Base-by-base conservation (phyloP, 2,888 invertebrate genomes). In the Leucophora obtusa region DNA sequence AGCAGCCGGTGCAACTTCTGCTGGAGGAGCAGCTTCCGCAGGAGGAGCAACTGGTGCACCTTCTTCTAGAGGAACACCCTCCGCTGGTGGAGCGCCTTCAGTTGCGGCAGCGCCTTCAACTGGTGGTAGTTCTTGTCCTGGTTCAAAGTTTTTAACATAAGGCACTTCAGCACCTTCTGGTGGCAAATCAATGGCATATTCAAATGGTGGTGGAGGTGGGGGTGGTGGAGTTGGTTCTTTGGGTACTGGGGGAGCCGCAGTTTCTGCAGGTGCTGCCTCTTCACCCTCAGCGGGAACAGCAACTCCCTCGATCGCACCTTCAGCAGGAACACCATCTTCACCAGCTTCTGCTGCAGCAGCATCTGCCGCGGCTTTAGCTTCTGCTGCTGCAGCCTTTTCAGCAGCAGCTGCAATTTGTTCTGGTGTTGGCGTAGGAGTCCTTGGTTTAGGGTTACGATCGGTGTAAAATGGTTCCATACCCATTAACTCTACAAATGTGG, bases 401-500 rank as follows among this genome's bases (percentile, higher is more conserved):
- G 72, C 82, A 21, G 79, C 82, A 1, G 81, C 84, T 24, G 90
- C 89, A 15, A 86, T 78, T 83, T 85, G 89, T 83, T 88, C 89
- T 74, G 90, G 88, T 79, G 89, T 89, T 35, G 90, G 88, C 84
- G 88, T 88, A 3, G 91, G 90, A 62, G 91, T 90, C 63, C 91
- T 90, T 70, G 91, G 90, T 76, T 91, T 91, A 47, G 91, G 91
- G 83, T 89, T 86, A 47, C 89, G 88, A 35, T 89, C 89, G 79
- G 89, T 90, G 82, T 89, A 90, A 82, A 85, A 85, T 17, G 92
- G 91, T 85, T 92, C 91, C 84, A 93, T 92, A 86, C 93, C 93
- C 90, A 93, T 92, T 86, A 94, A 92, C 91, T 97, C 97, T 89
- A 96, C 94, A 93, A 97, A 97, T 86, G 97, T 97, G 90, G 94